Evolutionary conservation across 2,113 vertebrate genomes (phyloP), one percentile per base, ranked within the genome.

Genomic region (Odobenus rosmarus): DNA sequence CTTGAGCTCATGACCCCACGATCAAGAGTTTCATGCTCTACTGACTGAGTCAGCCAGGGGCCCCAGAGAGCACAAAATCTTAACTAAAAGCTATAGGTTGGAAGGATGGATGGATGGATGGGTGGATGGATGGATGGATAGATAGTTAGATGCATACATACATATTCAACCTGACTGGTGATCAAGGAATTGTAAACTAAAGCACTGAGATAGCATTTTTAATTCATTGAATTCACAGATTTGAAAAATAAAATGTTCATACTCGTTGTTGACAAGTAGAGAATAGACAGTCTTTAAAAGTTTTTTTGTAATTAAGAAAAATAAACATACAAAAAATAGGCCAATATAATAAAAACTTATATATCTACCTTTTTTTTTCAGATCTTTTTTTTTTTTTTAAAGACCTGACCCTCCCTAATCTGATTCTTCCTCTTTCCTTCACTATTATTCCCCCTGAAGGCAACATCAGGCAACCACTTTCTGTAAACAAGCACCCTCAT

Each of bases 181-280:
- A 83, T 88, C 74, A 87, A 59, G 26, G n/a, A 90, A 53, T 92
- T 90, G 2, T 83, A 90, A 97, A 92, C 33, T 69, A 71, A 62
- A 51, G 55, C 10, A 33, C 55, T 16, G 15, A 53, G 21, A 71
- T 96, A 57, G 28, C 1, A 55, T 90, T 93, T 97, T 97, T 71
- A 62, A 77, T 71, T 42, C 79, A 88, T 5, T 77, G 49, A 81
- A 36, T 92, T 94, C 24, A 93, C 49, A 81, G 74, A 84, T 36
- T 89, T 95, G 89, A 83, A 93, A 94, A 95, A 79, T 23, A 67
- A 88, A 96, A 77, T 88, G 28, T 13, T 94, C 10, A 15, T 95
- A 49, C 2, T 90, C 33, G 84, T 51, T 87, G 23, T 55, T 96
- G 46, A 55, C 5, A 85, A 67, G 53, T 92, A 8, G 26, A 42